Evolutionary conservation across 2,113 vertebrate species (phyloP), one percentile per base, ranked within the genome.

Genomic region (Centropus unirufus): DNA sequence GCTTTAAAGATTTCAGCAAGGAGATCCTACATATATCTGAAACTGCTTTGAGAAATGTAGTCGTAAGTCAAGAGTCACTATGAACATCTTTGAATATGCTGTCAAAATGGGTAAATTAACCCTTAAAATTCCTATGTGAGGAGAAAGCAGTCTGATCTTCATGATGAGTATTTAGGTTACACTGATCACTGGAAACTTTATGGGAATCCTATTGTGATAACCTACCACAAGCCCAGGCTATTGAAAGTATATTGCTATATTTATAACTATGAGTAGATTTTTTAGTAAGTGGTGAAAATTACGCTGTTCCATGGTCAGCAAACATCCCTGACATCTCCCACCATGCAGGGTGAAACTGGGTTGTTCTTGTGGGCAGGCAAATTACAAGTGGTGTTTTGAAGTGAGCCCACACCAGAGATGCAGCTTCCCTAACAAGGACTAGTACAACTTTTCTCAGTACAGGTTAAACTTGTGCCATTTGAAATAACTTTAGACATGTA

Each of bases 271-370:
- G 22, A 23, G 23, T 49, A 23, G 22, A 49, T 49, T 49, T 49
- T 49, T 8, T 49, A 49, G 47, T 11, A 86, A 74, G 5, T 17
- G 19, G 8, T 18, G 64, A 78, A 61, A 91, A 49, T 18, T 4
- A 2, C 72, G 63, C 1, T 0, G n/a, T 83, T 85, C 36, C 63
- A 15, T 1, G 58, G 30, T 44, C 74, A 76, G 62, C 62, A 90
- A 27, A 79, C 44, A 29, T 17, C 58, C 21, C 49, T 9, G 2
- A 52, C 49, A 66, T 3, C 16, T 83, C 39, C 32, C 1, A 7
- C 17, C 32, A 1, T 0, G 2, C 1, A 13, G 63, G 18, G 11
- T 79, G 49, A 9, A 16, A 8, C 58, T 5, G 30, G 8, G 19
- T 32, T 27, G 16, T 52, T 57, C 21, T 44, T 0, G 1, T 68